These are phyloP conservation scores for Paraescarpia echinospica DNA, from an alignment of 1,140 invertebrate genomes.

Conservation along the genomic window DNA sequence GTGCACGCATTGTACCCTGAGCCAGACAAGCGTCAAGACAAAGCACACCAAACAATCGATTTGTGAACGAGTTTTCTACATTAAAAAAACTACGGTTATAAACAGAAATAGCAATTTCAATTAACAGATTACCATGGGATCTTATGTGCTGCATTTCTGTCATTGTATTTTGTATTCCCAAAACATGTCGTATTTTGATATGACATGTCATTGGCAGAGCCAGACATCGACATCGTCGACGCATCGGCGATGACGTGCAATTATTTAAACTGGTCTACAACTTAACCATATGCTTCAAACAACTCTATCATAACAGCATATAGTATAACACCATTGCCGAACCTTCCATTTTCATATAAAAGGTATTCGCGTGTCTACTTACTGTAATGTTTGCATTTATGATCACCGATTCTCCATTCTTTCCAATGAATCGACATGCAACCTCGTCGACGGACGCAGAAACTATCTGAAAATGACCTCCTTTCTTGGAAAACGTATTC, in stretches of 20 bases:
- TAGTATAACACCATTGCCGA: background rate
- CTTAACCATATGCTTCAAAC: background rate
- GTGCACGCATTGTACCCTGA: background rate
- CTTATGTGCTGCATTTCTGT: background rate
- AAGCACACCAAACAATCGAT: background rate
- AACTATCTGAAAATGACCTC: slow-evolving; percentile 85
- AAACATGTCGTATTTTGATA: background rate
- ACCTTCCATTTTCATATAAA: background rate
- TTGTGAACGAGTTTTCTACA: background rate
- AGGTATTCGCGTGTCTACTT: background rate
- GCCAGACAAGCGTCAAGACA: background rate
- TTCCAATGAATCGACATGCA: slow-evolving; percentile 92
- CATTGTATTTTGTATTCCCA: background rate
- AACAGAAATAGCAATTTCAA: background rate
- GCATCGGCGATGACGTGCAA: background rate
- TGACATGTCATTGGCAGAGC: background rate
- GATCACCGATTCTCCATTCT: slow-evolving; percentile 90
- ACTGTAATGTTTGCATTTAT: slow-evolving; percentile 97
- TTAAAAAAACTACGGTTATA: background rate
- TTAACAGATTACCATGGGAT: background rate
- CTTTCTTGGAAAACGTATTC: slow-evolving; percentile 89
- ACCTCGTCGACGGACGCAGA: slow-evolving; percentile 97
- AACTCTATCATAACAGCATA: background rate
- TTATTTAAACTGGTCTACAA: background rate
- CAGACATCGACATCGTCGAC: background rate